Conservation (phyloP, 2,797 vertebrate species). For the Sandelia bainsii region DNA sequence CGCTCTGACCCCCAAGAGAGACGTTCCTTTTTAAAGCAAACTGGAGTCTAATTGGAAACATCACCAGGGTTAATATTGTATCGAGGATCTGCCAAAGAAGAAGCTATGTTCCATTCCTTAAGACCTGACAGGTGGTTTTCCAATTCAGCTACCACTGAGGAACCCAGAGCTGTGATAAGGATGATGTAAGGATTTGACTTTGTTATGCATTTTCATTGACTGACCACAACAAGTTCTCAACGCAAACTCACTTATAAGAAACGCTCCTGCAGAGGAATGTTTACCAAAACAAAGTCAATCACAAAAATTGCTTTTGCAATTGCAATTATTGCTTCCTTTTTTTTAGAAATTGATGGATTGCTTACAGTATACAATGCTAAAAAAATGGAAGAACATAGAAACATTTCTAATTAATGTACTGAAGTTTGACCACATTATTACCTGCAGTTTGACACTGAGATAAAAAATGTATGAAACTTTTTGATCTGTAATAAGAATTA, state of each 20-base stretch:
- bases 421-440: not conserved
- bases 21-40: constrained; percentile 53
- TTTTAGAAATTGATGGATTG: no score
- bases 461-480: no score
- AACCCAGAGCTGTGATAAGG: constrained; percentile 29
- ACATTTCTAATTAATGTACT: no score
- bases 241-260: not conserved
- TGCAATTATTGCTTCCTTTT: no score
- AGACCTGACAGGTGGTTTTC: constrained; percentile 54
- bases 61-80: constrained; percentile 60
- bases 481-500: no score
- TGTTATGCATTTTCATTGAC: constrained; percentile 29
- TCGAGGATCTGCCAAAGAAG: constrained; percentile 60
- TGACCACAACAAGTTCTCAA: not conserved
- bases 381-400: not conserved
- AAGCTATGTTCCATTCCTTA: constrained; percentile 42
- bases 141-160: constrained; percentile 29
- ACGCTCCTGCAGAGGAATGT: not conserved
- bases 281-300: not conserved
- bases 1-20: constrained; percentile 49
- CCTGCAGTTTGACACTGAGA: no score
- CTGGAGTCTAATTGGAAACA: constrained; percentile 70
- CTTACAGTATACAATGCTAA: no score
- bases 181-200: constrained; percentile 12
- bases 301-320: no score